These are phyloP conservation scores for Diarsia mendica DNA, from an alignment of 2,888 invertebrate genomes.

Conservation along the genomic window DNA sequence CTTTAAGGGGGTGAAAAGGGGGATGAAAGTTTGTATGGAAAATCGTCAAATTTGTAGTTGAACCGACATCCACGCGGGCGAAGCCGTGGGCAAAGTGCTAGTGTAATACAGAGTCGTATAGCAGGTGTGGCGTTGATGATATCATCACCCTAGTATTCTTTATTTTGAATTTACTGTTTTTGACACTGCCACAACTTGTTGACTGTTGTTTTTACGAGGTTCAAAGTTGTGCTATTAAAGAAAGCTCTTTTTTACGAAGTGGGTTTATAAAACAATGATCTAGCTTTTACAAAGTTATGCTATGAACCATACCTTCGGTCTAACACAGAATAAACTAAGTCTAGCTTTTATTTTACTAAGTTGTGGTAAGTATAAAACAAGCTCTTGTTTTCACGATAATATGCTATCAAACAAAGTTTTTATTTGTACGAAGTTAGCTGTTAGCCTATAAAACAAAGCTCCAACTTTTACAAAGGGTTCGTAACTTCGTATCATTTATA, in stretches of 20 bases:
- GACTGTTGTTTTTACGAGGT: neutral
- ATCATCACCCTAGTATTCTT: neutral
- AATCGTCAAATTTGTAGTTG: too few relatives aligned
- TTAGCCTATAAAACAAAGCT: neutral
- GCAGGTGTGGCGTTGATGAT: conserved; percentile 1
- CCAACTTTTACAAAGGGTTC: neutral
- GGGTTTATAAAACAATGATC: neutral
- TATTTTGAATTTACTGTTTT: conserved; percentile 2
- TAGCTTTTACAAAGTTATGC: neutral
- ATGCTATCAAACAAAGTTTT: neutral
- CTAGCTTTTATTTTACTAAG: neutral
- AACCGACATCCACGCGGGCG: too few relatives aligned
- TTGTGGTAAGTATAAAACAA: neutral
- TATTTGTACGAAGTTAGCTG: neutral
- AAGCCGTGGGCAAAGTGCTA: too few relatives aligned
- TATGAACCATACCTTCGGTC: neutral
- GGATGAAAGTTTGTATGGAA: too few relatives aligned
- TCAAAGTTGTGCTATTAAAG: neutral
- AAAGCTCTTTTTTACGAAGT: neutral
- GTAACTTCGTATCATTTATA: too few relatives aligned
- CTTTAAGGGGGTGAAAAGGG: too few relatives aligned
- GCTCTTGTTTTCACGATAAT: neutral
- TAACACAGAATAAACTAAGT: too few relatives aligned
- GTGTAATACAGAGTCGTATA: neutral
- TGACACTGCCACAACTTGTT: neutral